These are phyloP conservation scores for human (Homo sapiens) DNA, from an alignment of 2,113 vertebrate genomes.

Conservation along the genomic window DNA sequence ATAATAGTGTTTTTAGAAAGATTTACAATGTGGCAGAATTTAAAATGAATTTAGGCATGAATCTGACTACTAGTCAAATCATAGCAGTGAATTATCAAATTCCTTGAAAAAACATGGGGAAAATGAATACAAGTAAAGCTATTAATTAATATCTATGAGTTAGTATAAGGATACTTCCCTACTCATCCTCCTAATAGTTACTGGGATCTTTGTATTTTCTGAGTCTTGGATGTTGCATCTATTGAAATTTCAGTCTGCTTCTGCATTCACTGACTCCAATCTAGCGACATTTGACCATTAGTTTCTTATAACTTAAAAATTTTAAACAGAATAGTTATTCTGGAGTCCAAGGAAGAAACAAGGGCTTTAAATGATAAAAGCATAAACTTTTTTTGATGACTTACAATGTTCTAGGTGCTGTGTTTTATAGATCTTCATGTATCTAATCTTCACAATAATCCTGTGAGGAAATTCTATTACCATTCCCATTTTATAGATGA, in stretches of 20 bases:
- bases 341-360: background rate
- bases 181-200: background rate
- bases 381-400: background rate
- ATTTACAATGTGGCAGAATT: background rate
- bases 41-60: background rate
- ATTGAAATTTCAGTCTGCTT: background rate
- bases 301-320: background rate
- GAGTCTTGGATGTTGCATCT: background rate
- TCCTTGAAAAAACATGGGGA: background rate
- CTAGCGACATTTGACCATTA: background rate
- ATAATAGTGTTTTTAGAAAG: background rate
- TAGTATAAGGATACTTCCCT: background rate
- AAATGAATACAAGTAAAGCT: constrained; percentile 1
- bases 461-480: background rate
- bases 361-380: background rate
- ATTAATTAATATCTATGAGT: background rate
- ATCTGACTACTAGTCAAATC: background rate
- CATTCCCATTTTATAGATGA: constrained; percentile 20
- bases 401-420: background rate
- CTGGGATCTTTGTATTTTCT: background rate
- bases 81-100: background rate
- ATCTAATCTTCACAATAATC: constrained; percentile 12
- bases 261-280: background rate
- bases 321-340: background rate
- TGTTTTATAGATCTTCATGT: background rate